phyloP scores from a whole-genome alignment of 2,888 invertebrate species.

The Agrypnus murinus region DNA sequence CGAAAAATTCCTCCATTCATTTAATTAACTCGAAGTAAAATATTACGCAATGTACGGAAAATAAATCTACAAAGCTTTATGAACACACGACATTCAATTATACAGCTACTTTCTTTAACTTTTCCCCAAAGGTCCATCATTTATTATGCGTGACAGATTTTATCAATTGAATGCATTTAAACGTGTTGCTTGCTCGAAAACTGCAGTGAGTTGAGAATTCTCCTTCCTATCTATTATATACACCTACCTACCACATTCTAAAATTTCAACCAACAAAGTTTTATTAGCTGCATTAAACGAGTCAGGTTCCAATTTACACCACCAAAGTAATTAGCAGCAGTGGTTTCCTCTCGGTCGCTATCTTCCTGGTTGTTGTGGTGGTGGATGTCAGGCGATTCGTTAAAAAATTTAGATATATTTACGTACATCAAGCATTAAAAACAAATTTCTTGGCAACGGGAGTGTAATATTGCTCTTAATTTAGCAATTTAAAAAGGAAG shows the following conservation, averaged over 20 bases:
- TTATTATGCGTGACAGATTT: too few species aligned
- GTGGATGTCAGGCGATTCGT: slow-evolving; percentile 23
- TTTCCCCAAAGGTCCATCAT: not conserved
- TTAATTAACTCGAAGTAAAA: slow-evolving; percentile 15
- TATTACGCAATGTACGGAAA: not conserved
- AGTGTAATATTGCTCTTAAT: slow-evolving; percentile 38
- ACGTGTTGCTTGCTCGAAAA: not conserved
- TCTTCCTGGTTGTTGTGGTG: not conserved
- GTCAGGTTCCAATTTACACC: slow-evolving; percentile 43
- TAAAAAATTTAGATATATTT: slow-evolving; percentile 29
- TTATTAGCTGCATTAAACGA: slow-evolving; percentile 41
- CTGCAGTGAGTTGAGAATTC: not conserved
- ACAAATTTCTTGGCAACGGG: slow-evolving; percentile 9
- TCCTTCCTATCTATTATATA: too few species aligned
- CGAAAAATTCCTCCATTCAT: slow-evolving; percentile 17
- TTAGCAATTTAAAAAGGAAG: slow-evolving; percentile 48
- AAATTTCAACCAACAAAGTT: not conserved
- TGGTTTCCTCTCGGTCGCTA: slow-evolving; percentile 3
- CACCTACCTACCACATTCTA: not conserved
- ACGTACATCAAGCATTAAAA: too few species aligned
- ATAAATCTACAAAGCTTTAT: not conserved
- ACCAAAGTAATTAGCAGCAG: slow-evolving; percentile 39
- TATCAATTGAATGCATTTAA: not conserved
- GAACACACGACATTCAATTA: not conserved
- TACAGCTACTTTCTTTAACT: not conserved